Evolutionary conservation across 2,888 invertebrate genomes (phyloP).

Genomic region (Ctena decussata): DNA sequence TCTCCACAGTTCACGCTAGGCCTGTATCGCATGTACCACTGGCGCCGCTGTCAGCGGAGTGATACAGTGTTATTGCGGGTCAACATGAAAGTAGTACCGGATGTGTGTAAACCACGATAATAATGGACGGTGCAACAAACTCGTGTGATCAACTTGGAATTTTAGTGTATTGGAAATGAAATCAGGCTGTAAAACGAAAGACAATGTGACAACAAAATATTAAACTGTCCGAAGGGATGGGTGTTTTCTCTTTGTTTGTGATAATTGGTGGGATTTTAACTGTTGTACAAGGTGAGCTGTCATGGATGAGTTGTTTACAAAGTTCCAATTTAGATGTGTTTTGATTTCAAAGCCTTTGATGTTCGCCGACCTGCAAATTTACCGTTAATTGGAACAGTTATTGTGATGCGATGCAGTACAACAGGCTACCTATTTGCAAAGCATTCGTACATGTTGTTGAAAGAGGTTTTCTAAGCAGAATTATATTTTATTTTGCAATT

Average conservation of each 20-base stretch:
- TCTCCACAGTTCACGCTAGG: too few species aligned
- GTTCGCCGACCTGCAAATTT: slow-evolving; percentile 49
- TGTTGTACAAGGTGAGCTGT: slow-evolving; percentile 49
- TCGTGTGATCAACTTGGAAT: slow-evolving; percentile 42
- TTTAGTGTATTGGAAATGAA: slow-evolving; percentile 41
- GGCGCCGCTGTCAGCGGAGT: slow-evolving; percentile 55
- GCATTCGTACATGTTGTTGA: too few species aligned
- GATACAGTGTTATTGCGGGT: slow-evolving; percentile 14
- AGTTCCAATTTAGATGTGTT: slow-evolving; percentile 52
- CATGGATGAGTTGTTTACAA: slow-evolving; percentile 25
- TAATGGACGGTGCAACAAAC: slow-evolving; percentile 63
- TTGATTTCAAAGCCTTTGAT: slow-evolving; percentile 55
- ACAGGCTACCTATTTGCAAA: too few species aligned
- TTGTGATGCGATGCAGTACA: neutral
- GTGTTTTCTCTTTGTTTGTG: slow-evolving; percentile 58
- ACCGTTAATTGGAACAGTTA: neutral
- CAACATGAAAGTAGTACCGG: slow-evolving; percentile 47
- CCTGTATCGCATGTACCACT: too few species aligned
- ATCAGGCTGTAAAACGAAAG: slow-evolving; percentile 27
- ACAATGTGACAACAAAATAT: slow-evolving; percentile 40
- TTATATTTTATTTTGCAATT: too few species aligned
- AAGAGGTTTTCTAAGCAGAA: too few species aligned
- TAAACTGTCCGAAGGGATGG: slow-evolving; percentile 69
- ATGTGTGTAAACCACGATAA: slow-evolving; percentile 58
- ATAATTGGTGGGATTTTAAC: slow-evolving; percentile 50